A percentile compares a stretch with the other conserved stretches of the same genome.
These are phyloP conservation scores for Psittacula echo DNA, from an alignment of 2,797 vertebrate genomes.

Conservation along the genomic window DNA sequence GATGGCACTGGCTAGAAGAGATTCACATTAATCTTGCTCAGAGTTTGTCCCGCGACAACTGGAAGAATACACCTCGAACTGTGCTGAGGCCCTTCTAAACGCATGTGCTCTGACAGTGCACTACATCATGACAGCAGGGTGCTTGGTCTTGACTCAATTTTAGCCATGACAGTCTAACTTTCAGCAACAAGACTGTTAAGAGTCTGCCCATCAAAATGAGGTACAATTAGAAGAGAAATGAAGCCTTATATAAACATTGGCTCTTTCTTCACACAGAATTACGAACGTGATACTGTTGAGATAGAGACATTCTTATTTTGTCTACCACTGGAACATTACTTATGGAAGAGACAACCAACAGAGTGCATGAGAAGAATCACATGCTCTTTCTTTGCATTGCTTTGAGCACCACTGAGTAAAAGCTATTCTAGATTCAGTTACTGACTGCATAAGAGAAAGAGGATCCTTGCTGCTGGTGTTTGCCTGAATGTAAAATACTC, in stretches of 20 bases:
- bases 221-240: neutral
- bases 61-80: neutral
- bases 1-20: neutral
- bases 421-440: neutral
- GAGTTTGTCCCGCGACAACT: neutral
- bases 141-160: neutral
- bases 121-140: neutral
- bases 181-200: neutral
- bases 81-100: neutral
- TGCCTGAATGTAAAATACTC: neutral
- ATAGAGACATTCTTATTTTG: neutral
- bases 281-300: accelerated
- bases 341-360: neutral
- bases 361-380: neutral
- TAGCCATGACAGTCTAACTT: neutral
- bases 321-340: neutral
- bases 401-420: neutral
- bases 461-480: neutral
- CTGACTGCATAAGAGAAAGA: neutral
- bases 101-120: neutral
- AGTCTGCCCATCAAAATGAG: neutral
- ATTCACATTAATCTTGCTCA: neutral
- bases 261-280: neutral
- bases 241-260: neutral
- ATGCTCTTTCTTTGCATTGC: neutral